phyloP scores from a whole-genome alignment of 1,140 invertebrate genomes.

The Penaeus indicus region DNA sequence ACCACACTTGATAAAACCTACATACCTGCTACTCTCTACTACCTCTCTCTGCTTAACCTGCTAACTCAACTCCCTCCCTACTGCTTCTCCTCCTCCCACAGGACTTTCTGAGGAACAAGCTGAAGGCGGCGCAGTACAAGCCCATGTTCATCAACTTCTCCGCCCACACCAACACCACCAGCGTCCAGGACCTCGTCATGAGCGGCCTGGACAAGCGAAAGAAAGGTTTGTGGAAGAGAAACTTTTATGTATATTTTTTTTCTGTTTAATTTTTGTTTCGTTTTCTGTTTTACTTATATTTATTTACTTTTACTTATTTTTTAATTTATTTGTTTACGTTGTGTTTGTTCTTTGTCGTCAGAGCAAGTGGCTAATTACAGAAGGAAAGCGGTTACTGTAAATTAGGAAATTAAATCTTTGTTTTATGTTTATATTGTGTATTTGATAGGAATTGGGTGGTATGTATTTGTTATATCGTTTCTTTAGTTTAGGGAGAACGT shows the following conservation, averaged over 20 bases:
- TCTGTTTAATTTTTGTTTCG: too few species aligned
- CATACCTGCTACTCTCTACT: background rate
- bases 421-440: too few species aligned
- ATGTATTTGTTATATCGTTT: too few species aligned
- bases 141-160: constrained; percentile 93
- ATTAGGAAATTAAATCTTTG: too few species aligned
- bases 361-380: too few species aligned
- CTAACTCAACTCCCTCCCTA: background rate
- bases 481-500: too few species aligned
- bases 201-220: constrained; percentile 92
- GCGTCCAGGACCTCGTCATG: constrained; percentile 97
- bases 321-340: too few species aligned
- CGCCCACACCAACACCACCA: constrained; percentile 92
- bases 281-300: too few species aligned
- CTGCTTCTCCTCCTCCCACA: constrained; percentile 68
- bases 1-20: background rate
- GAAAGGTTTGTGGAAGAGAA: constrained; percentile 75
- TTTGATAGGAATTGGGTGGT: too few species aligned
- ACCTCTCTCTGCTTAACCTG: background rate
- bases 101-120: constrained; percentile 87
- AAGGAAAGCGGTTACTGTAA: too few species aligned
- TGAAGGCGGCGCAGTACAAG: constrained; percentile 85
- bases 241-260: background rate
- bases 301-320: too few species aligned
- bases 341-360: too few species aligned